phyloP scores from a whole-genome alignment of 53 echinoderm and acorn worm genomes.

The Holothuria leucospilota region DNA sequence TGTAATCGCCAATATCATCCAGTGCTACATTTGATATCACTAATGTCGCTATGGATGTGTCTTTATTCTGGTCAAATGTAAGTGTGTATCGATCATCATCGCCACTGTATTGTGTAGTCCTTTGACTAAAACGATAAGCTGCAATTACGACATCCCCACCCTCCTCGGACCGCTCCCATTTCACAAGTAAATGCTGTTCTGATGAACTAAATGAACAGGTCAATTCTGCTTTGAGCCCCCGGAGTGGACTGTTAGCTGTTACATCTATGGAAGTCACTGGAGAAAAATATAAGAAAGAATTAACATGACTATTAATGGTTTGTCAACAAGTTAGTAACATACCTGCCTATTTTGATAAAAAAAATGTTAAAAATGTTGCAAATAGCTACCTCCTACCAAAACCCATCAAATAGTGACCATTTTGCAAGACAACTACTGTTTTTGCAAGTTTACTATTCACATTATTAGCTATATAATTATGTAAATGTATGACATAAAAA shows the following conservation, averaged over 20 bases:
- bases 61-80: neutral
- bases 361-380: too few species aligned
- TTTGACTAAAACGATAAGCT: neutral
- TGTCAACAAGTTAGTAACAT: too few species aligned
- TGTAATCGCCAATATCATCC: slow-evolving; percentile 37
- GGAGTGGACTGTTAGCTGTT: slow-evolving; percentile 17
- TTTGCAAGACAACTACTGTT: too few species aligned
- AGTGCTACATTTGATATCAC: slow-evolving; percentile 4
- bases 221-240: slow-evolving; percentile 13
- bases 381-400: too few species aligned
- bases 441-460: too few species aligned
- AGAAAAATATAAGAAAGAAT: neutral
- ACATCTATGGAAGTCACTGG: slow-evolving; percentile 13
- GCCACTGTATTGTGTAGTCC: slow-evolving; percentile 14
- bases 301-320: too few species aligned
- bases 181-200: slow-evolving; percentile 1
- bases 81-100: slow-evolving; percentile 15
- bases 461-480: too few species aligned
- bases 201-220: neutral
- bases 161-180: slow-evolving; percentile 36
- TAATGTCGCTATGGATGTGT: neutral
- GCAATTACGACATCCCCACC: neutral
- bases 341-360: too few species aligned
- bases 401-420: too few species aligned
- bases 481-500: too few species aligned